Evolutionary conservation across 2,797 vertebrate species (phyloP).

Genomic region (Eupleurogrammus muticus): DNA sequence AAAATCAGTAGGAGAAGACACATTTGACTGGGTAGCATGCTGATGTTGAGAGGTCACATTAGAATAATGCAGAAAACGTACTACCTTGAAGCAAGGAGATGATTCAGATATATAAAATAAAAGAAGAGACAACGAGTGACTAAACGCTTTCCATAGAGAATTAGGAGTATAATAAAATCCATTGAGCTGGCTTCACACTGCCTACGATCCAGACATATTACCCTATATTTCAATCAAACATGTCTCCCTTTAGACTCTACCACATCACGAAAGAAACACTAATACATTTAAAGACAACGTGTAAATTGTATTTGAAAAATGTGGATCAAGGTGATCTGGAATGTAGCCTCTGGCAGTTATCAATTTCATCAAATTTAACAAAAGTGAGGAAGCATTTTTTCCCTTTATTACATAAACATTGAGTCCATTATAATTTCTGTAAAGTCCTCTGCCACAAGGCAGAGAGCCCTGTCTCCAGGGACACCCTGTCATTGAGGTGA

Average conservation of each 20-base stretch:
- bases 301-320: slow-evolving; percentile 23
- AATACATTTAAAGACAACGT: slow-evolving; percentile 34
- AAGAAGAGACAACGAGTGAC: slow-evolving; percentile 23
- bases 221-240: slow-evolving; percentile 4
- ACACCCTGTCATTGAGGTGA: slow-evolving; percentile 36
- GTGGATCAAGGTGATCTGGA: slow-evolving; percentile 27
- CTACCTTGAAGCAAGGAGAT: slow-evolving; percentile 35
- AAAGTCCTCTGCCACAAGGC: slow-evolving; percentile 10
- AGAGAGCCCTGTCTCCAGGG: slow-evolving; percentile 2
- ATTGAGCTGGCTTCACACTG: neutral
- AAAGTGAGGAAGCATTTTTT: slow-evolving; percentile 11
- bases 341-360: slow-evolving; percentile 33
- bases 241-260: slow-evolving; percentile 15
- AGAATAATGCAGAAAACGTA: slow-evolving; percentile 45
- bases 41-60: slow-evolving; percentile 48
- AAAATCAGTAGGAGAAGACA: slow-evolving; percentile 41
- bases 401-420: slow-evolving; percentile 14
- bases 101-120: slow-evolving; percentile 27
- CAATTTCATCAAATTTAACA: slow-evolving; percentile 28
- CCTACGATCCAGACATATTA: slow-evolving; percentile 29
- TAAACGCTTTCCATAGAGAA: slow-evolving; percentile 35
- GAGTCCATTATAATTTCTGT: neutral
- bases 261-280: slow-evolving; percentile 11
- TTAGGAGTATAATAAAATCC: slow-evolving; percentile 20
- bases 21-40: slow-evolving; percentile 60